phyloP scores from a whole-genome alignment of 2,888 invertebrate species.

The Macrostomum cliftonense region DNA sequence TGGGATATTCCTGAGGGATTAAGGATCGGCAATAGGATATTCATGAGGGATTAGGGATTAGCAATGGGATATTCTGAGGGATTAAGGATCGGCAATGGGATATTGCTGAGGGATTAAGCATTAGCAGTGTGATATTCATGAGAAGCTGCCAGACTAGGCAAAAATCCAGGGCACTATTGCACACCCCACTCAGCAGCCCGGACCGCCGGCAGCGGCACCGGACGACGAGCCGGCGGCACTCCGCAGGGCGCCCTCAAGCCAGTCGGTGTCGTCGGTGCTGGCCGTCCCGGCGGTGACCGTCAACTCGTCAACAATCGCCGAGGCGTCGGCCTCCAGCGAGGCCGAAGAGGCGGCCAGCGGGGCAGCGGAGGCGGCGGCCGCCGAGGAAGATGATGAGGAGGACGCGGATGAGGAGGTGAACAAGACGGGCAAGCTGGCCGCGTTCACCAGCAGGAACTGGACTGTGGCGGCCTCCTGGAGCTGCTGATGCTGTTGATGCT shows the following conservation, averaged over 20 bases:
- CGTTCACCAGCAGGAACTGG: background rate
- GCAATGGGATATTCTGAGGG: no score
- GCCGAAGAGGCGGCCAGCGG: background rate
- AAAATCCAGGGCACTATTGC: no score
- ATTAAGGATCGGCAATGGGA: no score
- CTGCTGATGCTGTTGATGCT: slow-evolving; percentile 21
- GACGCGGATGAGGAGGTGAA: no score
- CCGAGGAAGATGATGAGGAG: no score
- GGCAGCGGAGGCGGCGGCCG: background rate
- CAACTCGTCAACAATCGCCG: background rate
- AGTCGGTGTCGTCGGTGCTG: background rate
- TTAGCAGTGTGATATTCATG: no score
- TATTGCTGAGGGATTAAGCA: no score
- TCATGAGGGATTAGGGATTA: no score
- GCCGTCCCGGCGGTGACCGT: background rate
- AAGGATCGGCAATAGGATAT: no score
- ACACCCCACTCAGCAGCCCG: background rate
- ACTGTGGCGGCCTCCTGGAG: slow-evolving; percentile 15
- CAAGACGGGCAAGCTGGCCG: background rate
- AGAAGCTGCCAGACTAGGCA: no score
- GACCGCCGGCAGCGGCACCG: background rate
- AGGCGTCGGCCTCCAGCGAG: background rate
- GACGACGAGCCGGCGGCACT: background rate
- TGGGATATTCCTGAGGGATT: no score
- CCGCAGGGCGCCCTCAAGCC: background rate